Evolutionary conservation across 2,113 vertebrate genomes (phyloP).

Genomic region (Physeter macrocephalus): DNA sequence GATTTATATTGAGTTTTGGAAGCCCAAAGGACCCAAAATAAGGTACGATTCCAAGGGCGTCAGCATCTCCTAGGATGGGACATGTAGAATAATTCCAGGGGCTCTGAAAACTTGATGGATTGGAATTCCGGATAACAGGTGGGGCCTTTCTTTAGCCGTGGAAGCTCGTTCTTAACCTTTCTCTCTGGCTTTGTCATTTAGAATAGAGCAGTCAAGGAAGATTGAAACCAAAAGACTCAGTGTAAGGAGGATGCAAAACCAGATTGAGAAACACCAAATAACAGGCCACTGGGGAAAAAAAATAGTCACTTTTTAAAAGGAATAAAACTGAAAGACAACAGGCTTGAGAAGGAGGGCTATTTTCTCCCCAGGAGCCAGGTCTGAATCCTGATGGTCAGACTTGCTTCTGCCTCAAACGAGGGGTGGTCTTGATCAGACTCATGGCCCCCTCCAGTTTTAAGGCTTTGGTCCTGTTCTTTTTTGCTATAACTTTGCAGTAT

Average conservation of each 20-base stretch:
- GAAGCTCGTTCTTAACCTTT: background rate
- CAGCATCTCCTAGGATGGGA: background rate
- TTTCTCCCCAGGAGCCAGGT: background rate
- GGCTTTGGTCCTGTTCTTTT: background rate
- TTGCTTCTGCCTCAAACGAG: background rate
- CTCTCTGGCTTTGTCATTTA: background rate
- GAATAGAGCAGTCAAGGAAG: background rate
- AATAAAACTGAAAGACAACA: background rate
- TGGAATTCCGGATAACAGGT: background rate
- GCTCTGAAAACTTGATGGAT: background rate
- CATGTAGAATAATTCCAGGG: background rate
- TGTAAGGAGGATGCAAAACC: background rate
- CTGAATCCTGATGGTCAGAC: background rate
- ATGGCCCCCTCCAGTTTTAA: background rate
- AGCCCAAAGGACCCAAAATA: background rate
- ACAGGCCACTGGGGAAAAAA: background rate
- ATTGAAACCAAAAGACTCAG: background rate
- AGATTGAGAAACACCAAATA: background rate
- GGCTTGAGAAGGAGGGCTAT: background rate
- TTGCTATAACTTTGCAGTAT: background rate
- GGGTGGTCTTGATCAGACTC: background rate
- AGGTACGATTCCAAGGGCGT: background rate
- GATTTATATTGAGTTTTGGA: background rate
- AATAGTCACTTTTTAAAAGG: background rate
- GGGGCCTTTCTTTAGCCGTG: background rate